Evolutionary conservation across 2,113 vertebrate genomes (phyloP).

Genomic region (Hippocampus mohnikei): DNA sequence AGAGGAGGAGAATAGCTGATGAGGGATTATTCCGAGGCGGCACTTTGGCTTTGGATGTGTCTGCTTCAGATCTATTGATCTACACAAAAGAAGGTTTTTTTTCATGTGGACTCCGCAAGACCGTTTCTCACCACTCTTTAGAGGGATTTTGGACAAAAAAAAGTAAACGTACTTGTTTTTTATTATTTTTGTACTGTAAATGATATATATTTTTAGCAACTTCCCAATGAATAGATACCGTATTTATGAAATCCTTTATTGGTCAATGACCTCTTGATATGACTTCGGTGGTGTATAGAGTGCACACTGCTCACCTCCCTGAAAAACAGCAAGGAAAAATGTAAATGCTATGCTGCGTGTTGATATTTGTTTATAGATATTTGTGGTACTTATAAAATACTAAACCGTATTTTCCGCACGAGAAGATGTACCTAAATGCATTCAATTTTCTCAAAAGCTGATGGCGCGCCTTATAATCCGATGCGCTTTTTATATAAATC

Average conservation of each 20-base stretch:
- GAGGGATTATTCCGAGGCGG: conserved; percentile 48
- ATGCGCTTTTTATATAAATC: no score
- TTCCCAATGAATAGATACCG: background rate
- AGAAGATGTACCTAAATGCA: no score
- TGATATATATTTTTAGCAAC: background rate
- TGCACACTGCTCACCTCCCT: no score
- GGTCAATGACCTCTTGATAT: background rate
- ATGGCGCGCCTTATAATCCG: no score
- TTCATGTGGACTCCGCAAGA: background rate
- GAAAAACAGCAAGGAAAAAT: background rate
- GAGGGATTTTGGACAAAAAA: background rate
- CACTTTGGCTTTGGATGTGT: conserved; percentile 25
- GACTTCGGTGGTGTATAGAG: no score
- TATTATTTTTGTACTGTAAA: no score
- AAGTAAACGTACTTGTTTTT: background rate
- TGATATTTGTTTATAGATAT: background rate
- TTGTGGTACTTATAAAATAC: background rate
- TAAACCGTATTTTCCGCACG: background rate
- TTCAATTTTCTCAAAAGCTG: no score
- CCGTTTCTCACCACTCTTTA: background rate
- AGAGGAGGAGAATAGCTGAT: conserved; percentile 36
- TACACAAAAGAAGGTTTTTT: conserved; percentile 3
- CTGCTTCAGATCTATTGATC: conserved; percentile 20
- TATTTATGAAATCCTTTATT: background rate
- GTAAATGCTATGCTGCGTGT: no score